A percentile compares a stretch with the other conserved stretches of the same genome.
Evolutionary conservation across 2,113 vertebrate species (phyloP).

Genomic region (Deroptyus accipitrinus): DNA sequence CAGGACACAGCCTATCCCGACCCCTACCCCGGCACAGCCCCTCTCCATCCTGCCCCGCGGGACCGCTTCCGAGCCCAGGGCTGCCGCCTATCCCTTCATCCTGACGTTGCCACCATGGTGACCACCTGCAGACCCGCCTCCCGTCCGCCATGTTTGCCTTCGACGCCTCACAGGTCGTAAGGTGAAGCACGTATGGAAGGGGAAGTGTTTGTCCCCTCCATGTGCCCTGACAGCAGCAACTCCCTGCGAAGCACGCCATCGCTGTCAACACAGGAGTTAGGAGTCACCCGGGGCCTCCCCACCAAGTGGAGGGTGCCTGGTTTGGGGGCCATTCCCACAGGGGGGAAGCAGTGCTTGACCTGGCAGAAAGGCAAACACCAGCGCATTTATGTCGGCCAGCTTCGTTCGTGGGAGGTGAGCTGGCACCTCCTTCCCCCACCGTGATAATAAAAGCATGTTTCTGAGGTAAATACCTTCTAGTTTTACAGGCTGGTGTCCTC

Average conservation of each 20-base stretch:
- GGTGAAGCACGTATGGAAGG: fast-evolving
- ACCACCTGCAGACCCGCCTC: background rate
- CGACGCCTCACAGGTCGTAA: background rate
- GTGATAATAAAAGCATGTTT: background rate
- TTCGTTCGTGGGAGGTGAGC: fast-evolving
- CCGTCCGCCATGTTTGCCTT: background rate
- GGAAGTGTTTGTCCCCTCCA: fast-evolving
- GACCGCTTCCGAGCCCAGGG: no score
- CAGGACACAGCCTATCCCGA: fast-evolving
- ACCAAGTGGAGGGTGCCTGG: fast-evolving
- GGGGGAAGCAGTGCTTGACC: background rate
- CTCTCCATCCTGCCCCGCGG: background rate
- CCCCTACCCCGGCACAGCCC: no score
- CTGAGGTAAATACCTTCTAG: background rate
- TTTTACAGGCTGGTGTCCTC: background rate
- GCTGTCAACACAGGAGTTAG: background rate
- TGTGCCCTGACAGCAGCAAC: fast-evolving
- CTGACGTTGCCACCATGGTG: fast-evolving
- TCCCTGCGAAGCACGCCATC: no score
- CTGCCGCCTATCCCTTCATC: background rate
- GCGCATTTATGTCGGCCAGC: fast-evolving
- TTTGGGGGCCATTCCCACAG: background rate
- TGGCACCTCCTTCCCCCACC: background rate
- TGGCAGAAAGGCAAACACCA: background rate
- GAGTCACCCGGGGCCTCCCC: fast-evolving